Evolutionary conservation across 2,797 vertebrate species (phyloP), one percentile per base, ranked within the genome.

Genomic region (Lagorchestes hirsutus): DNA sequence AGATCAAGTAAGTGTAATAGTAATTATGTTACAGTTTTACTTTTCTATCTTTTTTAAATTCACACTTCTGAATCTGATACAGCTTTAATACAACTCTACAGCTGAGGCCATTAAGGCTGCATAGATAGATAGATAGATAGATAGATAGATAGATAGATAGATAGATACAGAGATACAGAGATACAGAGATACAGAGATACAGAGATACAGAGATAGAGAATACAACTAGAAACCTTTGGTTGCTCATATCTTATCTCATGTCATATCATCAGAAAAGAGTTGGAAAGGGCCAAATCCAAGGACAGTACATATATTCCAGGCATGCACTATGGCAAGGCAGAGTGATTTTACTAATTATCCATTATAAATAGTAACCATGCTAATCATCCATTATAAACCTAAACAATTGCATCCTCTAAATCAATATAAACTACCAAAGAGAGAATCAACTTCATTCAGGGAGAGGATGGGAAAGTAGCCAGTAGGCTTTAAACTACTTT

Each of bases 141-240:
- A 52, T 8, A 52, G 52, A 52, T 0, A 52, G 52, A 52, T 0
- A 52, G 5, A 52, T 5, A 52, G 52, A 52, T 6, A 52, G 5
- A 52, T 5, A 52, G 50, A 52, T 4, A 52, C n/a, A 52, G 2
- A 46, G 46, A 46, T 46, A 46, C 2, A 46, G 2, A 46, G 5
- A 52, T 0, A 52, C 6, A 52, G 0, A 52, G 5, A 52, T 5
- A 52, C 1, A 46, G 46, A 46, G 4, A 5, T 0, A 52, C 0
- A 52, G 2, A 52, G 50, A 52, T 0, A 52, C 0, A 52, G 50
- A 52, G 50, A 52, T 4, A 52, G 5, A 52, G 4, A 52, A 52
- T 27, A 57, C 6, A 22, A 22, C 34, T n/a, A 67, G 62, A n/a
- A n/a, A 18, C 16, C 12, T 67, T 13, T 67, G 34, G 34, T 18